Base-by-base conservation (phyloP, 2,888 invertebrate species). In the Sabatieria punctata region DNA sequence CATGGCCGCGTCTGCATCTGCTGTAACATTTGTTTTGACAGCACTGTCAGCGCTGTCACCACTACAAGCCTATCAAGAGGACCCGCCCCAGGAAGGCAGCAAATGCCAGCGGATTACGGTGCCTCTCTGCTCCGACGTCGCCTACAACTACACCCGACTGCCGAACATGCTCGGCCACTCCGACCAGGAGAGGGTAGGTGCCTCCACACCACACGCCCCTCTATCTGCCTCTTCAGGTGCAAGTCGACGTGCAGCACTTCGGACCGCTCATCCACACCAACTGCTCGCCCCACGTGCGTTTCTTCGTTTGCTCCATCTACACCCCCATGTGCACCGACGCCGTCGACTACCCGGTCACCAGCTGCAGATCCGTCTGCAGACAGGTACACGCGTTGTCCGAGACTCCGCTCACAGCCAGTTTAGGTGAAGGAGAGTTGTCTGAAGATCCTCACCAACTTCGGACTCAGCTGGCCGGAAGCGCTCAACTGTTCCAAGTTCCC, bases 241-340 rank as follows among this genome's bases (percentile, higher is more conserved):
- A 33, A 6, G 15, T 30, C 15, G 45, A 38, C 41, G 37, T 46
- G 13, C 21, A 4, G 2, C 49, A 49, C 24, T 48, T 33, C 40
- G 75, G 51, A 60, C 79, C 77, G 1, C 72, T 85, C 50, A 75
- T 85, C 46, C 75, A 80, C 55, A 78, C 79, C 60, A 78, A 79
- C 44, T 86, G 86, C 65, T 84, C 84, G 3, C 72, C 75, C 48
- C 79, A 83, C 61, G 76, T 84, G 37, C 76, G 81, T 55, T 82
- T 88, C 68, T 79, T 88, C 63, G 75, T 89, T 51, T 89, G 88
- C 71, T 82, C 85, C 18, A 79, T 86, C 45, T 83, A 83, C 68
- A 82, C 83, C 11, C 88, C 88, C 33, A 79, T 89, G 66, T 89
- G 88, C 69, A 83, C 85, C 26, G 81, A 82, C 61, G 79, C 84